A percentile compares a stretch with the other conserved stretches of the same genome.
phyloP scores from a whole-genome alignment of 2,888 invertebrate species.

The Himalopsyche anomala region DNA sequence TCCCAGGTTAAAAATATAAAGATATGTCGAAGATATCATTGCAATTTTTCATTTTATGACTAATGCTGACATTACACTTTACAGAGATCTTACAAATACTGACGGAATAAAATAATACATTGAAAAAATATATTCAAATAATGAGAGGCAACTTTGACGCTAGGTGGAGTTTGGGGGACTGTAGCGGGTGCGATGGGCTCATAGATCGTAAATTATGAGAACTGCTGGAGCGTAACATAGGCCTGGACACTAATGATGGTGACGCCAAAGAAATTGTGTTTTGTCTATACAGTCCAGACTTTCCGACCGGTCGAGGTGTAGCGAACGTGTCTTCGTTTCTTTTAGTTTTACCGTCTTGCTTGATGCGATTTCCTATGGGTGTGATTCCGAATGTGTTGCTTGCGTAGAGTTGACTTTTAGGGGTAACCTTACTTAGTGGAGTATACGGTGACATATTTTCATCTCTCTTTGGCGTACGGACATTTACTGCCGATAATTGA shows the following conservation, averaged over 20 bases:
- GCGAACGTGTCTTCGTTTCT: constrained; percentile 60
- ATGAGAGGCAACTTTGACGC: constrained; percentile 63
- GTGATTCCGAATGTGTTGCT: constrained; percentile 67
- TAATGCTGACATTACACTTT: constrained; percentile 8
- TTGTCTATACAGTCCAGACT: constrained; percentile 56
- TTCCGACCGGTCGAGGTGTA: constrained; percentile 59
- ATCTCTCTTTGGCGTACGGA: constrained; percentile 6
- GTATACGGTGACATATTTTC: constrained; percentile 57
- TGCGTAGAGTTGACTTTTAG: constrained; percentile 70
- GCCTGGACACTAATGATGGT: constrained; percentile 54
- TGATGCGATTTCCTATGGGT: constrained; percentile 53
- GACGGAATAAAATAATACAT: constrained; percentile 3
- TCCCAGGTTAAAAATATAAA: too few species aligned
- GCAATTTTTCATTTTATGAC: constrained; percentile 16
- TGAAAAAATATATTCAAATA: constrained; percentile 51
- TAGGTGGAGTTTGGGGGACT: constrained; percentile 59
- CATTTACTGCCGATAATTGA: background rate
- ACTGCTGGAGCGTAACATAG: constrained; percentile 62
- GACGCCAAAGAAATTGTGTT: constrained; percentile 59
- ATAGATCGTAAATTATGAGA: constrained; percentile 62
- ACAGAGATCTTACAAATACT: constrained; percentile 13
- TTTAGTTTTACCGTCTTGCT: constrained; percentile 16
- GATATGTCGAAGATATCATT: background rate
- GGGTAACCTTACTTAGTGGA: constrained; percentile 67
- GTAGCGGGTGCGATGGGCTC: constrained; percentile 53